These are phyloP conservation scores for Anolis apletophallus DNA, from an alignment of 2,797 vertebrate species.

Conservation along the genomic window DNA sequence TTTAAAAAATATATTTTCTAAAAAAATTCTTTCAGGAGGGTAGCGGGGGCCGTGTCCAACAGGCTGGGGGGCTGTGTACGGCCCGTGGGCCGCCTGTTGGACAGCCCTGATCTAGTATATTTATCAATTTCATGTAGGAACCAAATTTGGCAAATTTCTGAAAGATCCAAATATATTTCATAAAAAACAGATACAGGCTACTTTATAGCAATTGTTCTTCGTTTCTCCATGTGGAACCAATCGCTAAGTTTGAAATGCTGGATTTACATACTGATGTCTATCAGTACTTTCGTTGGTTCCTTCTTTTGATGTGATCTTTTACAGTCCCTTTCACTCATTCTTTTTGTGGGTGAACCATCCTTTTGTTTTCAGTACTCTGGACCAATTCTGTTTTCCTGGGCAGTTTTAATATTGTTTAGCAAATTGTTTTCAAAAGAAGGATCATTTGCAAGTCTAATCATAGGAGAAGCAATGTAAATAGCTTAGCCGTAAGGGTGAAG, in stretches of 20 bases:
- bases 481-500: background rate
- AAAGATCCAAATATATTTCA: background rate
- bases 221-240: background rate
- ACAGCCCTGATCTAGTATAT: background rate
- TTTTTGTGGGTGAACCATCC: background rate
- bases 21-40: no score
- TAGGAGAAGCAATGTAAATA: slow-evolving; percentile 9
- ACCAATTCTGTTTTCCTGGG: background rate
- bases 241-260: background rate
- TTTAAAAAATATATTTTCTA: no score
- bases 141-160: background rate
- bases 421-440: background rate
- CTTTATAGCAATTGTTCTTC: background rate
- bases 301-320: background rate
- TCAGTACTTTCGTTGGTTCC: background rate
- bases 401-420: background rate
- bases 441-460: slow-evolving; percentile 13
- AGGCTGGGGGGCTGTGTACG: no score
- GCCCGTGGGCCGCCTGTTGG: no score
- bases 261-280: slow-evolving; percentile 21
- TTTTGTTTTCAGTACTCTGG: slow-evolving; percentile 6
- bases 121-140: slow-evolving; percentile 6
- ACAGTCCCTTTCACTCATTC: background rate
- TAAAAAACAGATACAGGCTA: slow-evolving; percentile 2
- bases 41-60: no score